Conservation (phyloP, 2,113 vertebrate genomes). For the Monopterus albus region DNA sequence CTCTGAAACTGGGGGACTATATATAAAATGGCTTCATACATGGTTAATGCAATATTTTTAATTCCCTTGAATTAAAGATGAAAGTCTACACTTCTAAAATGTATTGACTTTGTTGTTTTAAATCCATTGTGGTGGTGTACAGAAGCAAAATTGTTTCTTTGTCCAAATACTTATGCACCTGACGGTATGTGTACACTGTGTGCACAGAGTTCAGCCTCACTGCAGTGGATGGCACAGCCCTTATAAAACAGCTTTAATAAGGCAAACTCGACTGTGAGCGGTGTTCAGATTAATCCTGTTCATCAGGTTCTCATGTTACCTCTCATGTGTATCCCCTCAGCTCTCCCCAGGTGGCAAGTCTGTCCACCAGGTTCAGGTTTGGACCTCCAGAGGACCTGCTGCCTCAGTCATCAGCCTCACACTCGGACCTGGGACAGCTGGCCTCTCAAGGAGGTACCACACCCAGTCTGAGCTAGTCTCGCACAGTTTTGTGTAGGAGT, state of each 20-base stretch:
- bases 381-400: constrained; percentile 95
- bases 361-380: constrained; percentile 93
- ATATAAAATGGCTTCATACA: too few species aligned
- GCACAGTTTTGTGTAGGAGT: neutral
- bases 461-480: neutral
- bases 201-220: too few species aligned
- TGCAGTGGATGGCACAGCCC: too few species aligned
- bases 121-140: too few species aligned
- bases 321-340: constrained; percentile 68
- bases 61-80: too few species aligned
- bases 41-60: too few species aligned
- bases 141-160: too few species aligned
- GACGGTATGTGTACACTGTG: too few species aligned
- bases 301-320: neutral
- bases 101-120: too few species aligned
- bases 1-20: too few species aligned
- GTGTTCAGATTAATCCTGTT: neutral
- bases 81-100: too few species aligned
- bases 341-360: constrained; percentile 95
- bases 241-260: neutral
- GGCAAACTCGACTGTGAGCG: neutral
- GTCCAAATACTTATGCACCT: too few species aligned
- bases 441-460: constrained; percentile 95
- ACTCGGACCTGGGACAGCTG: constrained; percentile 95
- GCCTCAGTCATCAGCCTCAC: constrained; percentile 91